A percentile compares a stretch with the other conserved stretches of the same genome.
These are phyloP conservation scores for Philonicus albiceps DNA, from an alignment of 2,888 invertebrate species.

Conservation along the genomic window DNA sequence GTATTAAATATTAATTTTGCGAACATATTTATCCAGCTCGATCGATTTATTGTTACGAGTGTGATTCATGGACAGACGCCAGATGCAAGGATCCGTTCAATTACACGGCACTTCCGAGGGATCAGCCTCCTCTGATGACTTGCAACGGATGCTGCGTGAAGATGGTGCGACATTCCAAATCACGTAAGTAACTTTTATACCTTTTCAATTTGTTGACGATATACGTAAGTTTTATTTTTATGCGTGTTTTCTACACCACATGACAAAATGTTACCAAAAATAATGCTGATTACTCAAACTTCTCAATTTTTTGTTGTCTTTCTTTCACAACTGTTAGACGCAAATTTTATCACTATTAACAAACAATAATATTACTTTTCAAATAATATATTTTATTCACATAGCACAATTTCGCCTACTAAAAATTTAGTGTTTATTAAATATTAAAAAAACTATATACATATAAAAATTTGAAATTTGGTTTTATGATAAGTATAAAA, in stretches of 20 bases:
- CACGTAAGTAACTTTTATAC: conserved; percentile 72
- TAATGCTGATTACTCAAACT: too few species aligned
- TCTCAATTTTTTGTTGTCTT: too few species aligned
- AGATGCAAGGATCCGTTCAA: conserved; percentile 93
- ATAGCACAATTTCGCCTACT: too few species aligned
- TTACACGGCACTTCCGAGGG: conserved; percentile 85
- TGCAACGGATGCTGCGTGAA: conserved; percentile 95
- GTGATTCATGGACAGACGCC: conserved; percentile 90
- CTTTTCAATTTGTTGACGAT: background rate
- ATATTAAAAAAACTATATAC: background rate
- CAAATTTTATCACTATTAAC: too few species aligned
- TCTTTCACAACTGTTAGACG: too few species aligned
- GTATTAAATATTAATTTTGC: conserved; percentile 31
- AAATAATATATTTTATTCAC: background rate
- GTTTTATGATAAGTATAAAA: background rate
- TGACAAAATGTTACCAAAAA: background rate
- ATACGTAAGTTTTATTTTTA: conserved; percentile 13
- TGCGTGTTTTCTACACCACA: background rate
- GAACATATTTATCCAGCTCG: conserved; percentile 69
- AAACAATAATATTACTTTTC: background rate
- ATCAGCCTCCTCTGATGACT: conserved; percentile 86
- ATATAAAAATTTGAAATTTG: too few species aligned
- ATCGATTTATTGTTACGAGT: conserved; percentile 92
- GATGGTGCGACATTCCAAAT: conserved; percentile 91
- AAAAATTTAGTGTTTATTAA: too few species aligned